Conservation (phyloP, 2,113 vertebrate species). For the Sapayoa aenigma region DNA sequence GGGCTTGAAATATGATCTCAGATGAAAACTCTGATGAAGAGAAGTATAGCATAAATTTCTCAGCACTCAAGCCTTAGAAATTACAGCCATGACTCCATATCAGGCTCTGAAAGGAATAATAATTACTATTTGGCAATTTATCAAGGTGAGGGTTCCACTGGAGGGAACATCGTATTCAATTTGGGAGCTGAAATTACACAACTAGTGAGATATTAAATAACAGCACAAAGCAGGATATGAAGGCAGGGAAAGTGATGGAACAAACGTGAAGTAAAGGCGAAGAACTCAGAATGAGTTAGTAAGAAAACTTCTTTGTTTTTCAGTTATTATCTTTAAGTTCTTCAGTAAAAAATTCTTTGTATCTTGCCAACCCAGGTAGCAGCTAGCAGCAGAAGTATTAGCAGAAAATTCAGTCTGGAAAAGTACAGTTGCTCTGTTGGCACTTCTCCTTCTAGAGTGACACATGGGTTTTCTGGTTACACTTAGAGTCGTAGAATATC, state of each 20-base stretch:
- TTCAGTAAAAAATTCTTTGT: background rate
- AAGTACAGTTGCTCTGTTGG: rapidly evolving
- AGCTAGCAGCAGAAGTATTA: background rate
- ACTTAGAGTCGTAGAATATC: background rate
- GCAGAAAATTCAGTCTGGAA: background rate
- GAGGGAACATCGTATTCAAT: slow-evolving; percentile 66
- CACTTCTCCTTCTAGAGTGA: background rate
- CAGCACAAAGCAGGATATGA: slow-evolving; percentile 24
- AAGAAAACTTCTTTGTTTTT: background rate
- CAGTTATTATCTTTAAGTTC: background rate
- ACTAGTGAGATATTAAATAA: slow-evolving; percentile 69
- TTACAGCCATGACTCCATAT: slow-evolving; percentile 69
- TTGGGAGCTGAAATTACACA: slow-evolving; percentile 69
- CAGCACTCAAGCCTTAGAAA: slow-evolving; percentile 62
- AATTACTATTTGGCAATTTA: slow-evolving; percentile 77
- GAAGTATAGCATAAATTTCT: slow-evolving; percentile 73
- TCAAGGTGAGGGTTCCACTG: slow-evolving; percentile 70
- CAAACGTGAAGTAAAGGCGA: slow-evolving; percentile 30
- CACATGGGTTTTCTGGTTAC: background rate
- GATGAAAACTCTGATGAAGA: slow-evolving; percentile 58
- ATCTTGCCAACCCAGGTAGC: background rate
- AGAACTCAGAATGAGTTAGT: background rate
- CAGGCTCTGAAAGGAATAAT: slow-evolving; percentile 73
- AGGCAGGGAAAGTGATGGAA: slow-evolving; percentile 15
- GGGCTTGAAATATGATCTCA: slow-evolving; percentile 71